Percentiles rank a stretch among this genome's conserved stretches.
phyloP scores from a whole-genome alignment of 2,797 vertebrate species.

The Tarsius wallacei region DNA sequence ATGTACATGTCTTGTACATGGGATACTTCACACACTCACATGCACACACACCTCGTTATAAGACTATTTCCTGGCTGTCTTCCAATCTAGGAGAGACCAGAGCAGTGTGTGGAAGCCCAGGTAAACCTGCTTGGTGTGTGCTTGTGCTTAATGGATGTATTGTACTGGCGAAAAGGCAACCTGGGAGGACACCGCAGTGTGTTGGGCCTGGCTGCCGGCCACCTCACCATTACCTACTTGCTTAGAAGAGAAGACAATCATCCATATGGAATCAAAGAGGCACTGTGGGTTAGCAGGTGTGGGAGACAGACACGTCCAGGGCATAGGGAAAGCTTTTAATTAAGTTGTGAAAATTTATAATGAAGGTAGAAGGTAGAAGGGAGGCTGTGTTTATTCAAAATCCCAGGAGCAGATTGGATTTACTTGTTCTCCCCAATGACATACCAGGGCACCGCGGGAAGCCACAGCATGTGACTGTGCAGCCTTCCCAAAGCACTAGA shows the following conservation, averaged over 20 bases:
- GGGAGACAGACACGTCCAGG: neutral
- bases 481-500: neutral
- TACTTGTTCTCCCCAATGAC: accelerated
- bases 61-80: neutral
- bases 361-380: neutral
- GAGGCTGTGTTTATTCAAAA: neutral
- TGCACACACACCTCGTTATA: neutral
- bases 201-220: neutral
- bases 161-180: neutral
- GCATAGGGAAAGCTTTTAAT: conserved; percentile 35
- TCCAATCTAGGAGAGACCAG: neutral
- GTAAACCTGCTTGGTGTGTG: neutral
- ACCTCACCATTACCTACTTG: neutral
- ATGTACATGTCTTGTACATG: neutral
- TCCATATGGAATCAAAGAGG: neutral
- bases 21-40: neutral
- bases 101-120: neutral
- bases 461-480: neutral
- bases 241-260: neutral
- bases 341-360: neutral
- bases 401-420: neutral
- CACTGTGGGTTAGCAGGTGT: accelerated
- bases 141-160: neutral
- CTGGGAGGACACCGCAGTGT: neutral
- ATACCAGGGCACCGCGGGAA: neutral